Evolutionary conservation across 2,888 invertebrate species (phyloP).

Genomic region (Ennomos fuscantarius): DNA sequence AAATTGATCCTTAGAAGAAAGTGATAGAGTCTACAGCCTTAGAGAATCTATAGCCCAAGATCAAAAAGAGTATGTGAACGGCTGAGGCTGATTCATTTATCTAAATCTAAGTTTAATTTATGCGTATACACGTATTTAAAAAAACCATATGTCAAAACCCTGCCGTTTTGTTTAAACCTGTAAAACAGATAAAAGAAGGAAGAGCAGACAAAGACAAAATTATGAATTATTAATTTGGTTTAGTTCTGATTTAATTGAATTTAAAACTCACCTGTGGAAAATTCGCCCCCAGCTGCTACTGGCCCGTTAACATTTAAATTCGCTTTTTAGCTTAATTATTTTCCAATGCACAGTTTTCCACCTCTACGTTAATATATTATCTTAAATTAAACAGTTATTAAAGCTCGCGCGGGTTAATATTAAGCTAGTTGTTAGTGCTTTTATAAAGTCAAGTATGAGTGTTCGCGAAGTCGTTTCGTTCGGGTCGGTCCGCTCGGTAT

Average conservation of each 20-base stretch:
- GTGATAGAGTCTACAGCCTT: constrained; percentile 29
- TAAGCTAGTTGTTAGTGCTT: constrained; percentile 63
- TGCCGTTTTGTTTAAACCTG: constrained; percentile 19
- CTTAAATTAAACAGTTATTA: constrained; percentile 46
- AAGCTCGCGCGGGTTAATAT: constrained; percentile 67
- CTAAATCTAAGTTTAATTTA: constrained; percentile 52
- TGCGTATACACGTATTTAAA: constrained; percentile 60
- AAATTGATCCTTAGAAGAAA: constrained; percentile 22
- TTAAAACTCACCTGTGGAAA: constrained; percentile 64
- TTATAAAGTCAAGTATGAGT: constrained; percentile 45
- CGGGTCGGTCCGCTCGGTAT: constrained; percentile 68
- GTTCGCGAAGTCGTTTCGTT: constrained; percentile 76
- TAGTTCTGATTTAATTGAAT: not conserved
- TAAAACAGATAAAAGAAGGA: constrained; percentile 2
- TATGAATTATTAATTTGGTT: constrained; percentile 1
- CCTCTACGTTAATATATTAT: constrained; percentile 63
- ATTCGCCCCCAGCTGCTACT: constrained; percentile 44
- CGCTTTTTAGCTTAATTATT: constrained; percentile 11
- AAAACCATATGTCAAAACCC: constrained; percentile 56
- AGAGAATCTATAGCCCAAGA: constrained; percentile 24
- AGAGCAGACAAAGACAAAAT: constrained; percentile 15
- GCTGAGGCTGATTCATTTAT: not conserved
- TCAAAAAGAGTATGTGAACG: constrained; percentile 27
- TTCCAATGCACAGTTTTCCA: constrained; percentile 66
- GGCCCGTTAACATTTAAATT: constrained; percentile 59